Evolutionary conservation across 2,888 invertebrate genomes (phyloP).

Genomic region (Anticlea derivata): DNA sequence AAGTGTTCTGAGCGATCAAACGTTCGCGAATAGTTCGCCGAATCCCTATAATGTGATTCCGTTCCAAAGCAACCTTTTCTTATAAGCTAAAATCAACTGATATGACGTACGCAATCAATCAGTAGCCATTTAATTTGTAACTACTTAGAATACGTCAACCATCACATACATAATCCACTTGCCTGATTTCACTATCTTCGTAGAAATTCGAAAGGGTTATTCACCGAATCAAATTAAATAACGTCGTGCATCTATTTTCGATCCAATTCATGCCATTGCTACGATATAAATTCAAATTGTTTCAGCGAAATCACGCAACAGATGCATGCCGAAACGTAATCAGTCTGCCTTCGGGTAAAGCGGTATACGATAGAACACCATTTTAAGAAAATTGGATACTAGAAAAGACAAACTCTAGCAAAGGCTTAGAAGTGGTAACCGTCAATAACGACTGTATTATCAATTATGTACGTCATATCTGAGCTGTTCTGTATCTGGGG

Average conservation of each 20-base stretch:
- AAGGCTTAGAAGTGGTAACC: background rate
- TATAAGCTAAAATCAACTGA: too few species aligned
- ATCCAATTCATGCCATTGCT: slow-evolving; percentile 25
- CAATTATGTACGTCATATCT: too few species aligned
- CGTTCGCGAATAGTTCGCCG: too few species aligned
- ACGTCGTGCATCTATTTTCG: slow-evolving; percentile 33
- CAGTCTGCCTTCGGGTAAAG: slow-evolving; percentile 26
- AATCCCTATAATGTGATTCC: too few species aligned
- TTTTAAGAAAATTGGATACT: slow-evolving; percentile 29
- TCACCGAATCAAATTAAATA: slow-evolving; percentile 26
- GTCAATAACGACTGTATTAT: background rate
- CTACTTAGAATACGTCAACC: too few species aligned
- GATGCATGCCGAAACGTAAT: slow-evolving; percentile 36
- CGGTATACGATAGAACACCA: slow-evolving; percentile 24
- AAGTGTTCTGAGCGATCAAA: too few species aligned
- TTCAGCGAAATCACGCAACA: slow-evolving; percentile 34
- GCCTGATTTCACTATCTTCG: slow-evolving; percentile 20
- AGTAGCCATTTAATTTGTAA: too few species aligned
- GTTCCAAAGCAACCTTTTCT: too few species aligned
- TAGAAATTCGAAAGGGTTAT: slow-evolving; percentile 17
- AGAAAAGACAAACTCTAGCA: slow-evolving; percentile 20
- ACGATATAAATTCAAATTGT: slow-evolving; percentile 30
- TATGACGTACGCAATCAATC: too few species aligned
- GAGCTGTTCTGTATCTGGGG: too few species aligned
- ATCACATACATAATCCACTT: too few species aligned